Evolutionary conservation across 92 coral and sea anemone genomes (phyloP).

Genomic region (Montipora capitata): DNA sequence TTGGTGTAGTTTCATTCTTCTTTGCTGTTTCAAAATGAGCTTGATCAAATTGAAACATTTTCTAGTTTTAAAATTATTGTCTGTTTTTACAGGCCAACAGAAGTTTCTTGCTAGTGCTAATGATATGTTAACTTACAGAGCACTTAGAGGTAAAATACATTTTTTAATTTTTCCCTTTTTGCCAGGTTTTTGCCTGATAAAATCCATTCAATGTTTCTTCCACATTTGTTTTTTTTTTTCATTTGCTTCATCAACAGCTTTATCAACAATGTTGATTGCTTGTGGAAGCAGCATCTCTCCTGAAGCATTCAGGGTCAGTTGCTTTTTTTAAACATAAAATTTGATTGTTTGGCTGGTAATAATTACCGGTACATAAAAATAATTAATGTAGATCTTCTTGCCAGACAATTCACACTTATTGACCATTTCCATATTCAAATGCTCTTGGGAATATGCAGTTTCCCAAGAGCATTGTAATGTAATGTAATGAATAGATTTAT

Average conservation of each 20-base stretch:
- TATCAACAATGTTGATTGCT: constrained; percentile 61
- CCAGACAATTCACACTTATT: too few relatives aligned
- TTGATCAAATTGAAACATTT: neutral
- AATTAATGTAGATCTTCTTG: too few relatives aligned
- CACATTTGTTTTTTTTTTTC: neutral
- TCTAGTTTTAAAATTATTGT: neutral
- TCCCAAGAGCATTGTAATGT: too few relatives aligned
- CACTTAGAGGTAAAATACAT: constrained; percentile 52
- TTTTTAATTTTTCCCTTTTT: neutral
- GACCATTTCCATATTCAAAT: too few relatives aligned
- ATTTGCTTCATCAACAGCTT: constrained; percentile 33
- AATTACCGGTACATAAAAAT: too few relatives aligned
- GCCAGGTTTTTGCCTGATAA: neutral
- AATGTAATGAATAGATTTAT: too few relatives aligned
- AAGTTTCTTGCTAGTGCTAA: constrained; percentile 60
- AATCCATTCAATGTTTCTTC: neutral
- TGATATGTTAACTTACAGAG: constrained; percentile 55
- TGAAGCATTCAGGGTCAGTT: constrained; percentile 66
- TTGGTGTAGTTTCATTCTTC: neutral
- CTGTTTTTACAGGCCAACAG: constrained; percentile 63
- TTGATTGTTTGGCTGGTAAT: too few relatives aligned
- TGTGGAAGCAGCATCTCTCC: constrained; percentile 66
- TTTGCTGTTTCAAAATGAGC: neutral
- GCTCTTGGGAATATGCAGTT: too few relatives aligned
- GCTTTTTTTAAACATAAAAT: too few relatives aligned